Evolutionary conservation across 2,113 vertebrate genomes (phyloP).

Genomic region (Geococcyx californianus): DNA sequence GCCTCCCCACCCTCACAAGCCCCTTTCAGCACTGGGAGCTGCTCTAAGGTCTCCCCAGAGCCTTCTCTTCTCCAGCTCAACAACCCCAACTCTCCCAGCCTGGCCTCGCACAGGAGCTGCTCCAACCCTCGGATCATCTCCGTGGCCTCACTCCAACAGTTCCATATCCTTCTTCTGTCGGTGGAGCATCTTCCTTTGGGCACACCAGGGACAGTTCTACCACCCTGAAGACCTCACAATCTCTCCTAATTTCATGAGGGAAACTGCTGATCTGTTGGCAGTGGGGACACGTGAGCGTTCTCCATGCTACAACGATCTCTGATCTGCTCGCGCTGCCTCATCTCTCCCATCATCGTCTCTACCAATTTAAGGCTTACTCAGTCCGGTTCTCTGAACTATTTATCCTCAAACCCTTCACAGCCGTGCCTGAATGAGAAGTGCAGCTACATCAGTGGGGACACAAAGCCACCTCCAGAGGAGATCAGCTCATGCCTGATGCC

Average conservation of each 20-base stretch:
- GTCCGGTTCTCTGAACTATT: background rate
- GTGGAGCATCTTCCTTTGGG: background rate
- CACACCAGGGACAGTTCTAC: background rate
- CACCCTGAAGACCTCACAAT: background rate
- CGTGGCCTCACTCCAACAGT: too few relatives aligned
- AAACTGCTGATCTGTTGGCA: accelerated
- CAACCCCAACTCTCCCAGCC: too few relatives aligned
- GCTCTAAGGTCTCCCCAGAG: too few relatives aligned
- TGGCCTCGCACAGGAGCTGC: too few relatives aligned
- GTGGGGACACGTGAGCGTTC: background rate
- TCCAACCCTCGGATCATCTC: too few relatives aligned
- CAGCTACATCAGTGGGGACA: background rate
- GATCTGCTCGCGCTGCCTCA: background rate
- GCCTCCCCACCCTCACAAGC: too few relatives aligned
- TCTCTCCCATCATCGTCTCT: background rate
- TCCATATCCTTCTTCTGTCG: too few relatives aligned
- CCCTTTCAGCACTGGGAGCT: too few relatives aligned
- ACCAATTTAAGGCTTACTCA: background rate
- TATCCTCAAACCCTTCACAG: background rate
- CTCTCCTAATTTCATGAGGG: background rate
- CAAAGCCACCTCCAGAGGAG: background rate
- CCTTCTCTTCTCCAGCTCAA: too few relatives aligned
- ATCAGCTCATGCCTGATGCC: background rate
- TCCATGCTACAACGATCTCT: background rate
- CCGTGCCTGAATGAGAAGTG: background rate